Evolutionary conservation across 2,113 vertebrate species (phyloP).

Genomic region (Tauraco erythrolophus): DNA sequence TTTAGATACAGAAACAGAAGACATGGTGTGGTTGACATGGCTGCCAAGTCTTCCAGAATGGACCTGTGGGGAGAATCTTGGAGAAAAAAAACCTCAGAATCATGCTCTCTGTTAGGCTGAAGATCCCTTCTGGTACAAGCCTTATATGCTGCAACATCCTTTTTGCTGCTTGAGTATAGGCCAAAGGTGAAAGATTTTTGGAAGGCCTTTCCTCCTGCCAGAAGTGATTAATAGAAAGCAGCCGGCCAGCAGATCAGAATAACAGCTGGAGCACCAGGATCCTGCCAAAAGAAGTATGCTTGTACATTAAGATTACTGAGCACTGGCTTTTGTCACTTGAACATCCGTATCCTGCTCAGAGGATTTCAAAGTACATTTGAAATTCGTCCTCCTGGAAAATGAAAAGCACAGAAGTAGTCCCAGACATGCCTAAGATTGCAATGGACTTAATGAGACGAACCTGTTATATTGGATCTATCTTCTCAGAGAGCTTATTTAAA

Average conservation of each 20-base stretch:
- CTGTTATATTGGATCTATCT: background rate
- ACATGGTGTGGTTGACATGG: background rate
- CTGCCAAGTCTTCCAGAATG: background rate
- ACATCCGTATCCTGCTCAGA: background rate
- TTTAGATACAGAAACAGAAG: background rate
- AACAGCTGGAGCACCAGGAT: background rate
- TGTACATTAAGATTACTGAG: background rate
- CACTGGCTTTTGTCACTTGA: background rate
- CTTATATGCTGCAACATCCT: background rate
- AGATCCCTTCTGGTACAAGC: background rate
- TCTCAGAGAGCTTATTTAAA: background rate
- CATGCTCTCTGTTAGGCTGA: background rate
- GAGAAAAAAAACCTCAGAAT: background rate
- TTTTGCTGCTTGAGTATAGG: background rate
- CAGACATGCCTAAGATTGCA: background rate
- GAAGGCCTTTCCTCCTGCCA: constrained; percentile 4
- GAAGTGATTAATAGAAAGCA: constrained; percentile 40
- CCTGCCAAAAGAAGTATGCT: background rate
- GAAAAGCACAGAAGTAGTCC: background rate
- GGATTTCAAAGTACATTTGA: background rate
- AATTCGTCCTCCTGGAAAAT: constrained; percentile 4
- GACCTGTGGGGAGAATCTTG: background rate
- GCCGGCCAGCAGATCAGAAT: background rate
- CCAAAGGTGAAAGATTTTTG: constrained; percentile 16
- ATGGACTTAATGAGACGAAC: background rate